phyloP scores from a whole-genome alignment of 2,797 vertebrate genomes.

The Oryzias dopingdopingensis region DNA sequence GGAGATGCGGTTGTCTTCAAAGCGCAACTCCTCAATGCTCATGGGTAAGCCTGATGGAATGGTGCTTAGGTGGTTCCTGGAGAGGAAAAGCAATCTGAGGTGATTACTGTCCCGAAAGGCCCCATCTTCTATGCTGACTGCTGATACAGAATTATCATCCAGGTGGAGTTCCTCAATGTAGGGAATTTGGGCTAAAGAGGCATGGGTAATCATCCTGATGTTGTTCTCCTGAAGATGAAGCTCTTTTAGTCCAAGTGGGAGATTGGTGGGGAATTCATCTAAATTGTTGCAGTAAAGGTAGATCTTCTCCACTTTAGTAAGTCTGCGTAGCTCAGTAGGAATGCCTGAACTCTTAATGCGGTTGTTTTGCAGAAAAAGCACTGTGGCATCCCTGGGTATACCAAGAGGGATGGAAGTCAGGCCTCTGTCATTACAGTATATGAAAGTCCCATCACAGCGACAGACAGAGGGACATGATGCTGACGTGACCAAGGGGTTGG shows the following conservation, averaged over 20 bases:
- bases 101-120: constrained; percentile 95
- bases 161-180: constrained; percentile 97
- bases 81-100: constrained; percentile 96
- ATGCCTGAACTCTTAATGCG: constrained; percentile 98
- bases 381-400: constrained; percentile 94
- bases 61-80: constrained; percentile 97
- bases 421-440: constrained; percentile 98
- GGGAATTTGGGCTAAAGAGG: constrained; percentile 94
- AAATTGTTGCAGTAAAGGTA: constrained; percentile 98
- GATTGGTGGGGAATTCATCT: constrained; percentile 98
- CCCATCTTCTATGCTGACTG: constrained; percentile 98
- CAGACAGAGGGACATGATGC: constrained; percentile 92
- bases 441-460: constrained; percentile 96
- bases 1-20: constrained; percentile 99
- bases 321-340: constrained; percentile 89
- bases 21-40: constrained; percentile 96
- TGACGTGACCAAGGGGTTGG: constrained; percentile 85
- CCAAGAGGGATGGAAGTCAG: constrained; percentile 96
- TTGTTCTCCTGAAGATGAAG: constrained; percentile 99
- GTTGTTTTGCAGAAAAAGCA: constrained; percentile 99
- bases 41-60: constrained; percentile 95
- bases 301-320: constrained; percentile 94
- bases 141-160: constrained; percentile 98
- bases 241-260: constrained; percentile 94
- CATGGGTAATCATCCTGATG: constrained; percentile 94